Conservation (phyloP, 2,113 vertebrate species). For the Paramisgurnus dabryanus region DNA sequence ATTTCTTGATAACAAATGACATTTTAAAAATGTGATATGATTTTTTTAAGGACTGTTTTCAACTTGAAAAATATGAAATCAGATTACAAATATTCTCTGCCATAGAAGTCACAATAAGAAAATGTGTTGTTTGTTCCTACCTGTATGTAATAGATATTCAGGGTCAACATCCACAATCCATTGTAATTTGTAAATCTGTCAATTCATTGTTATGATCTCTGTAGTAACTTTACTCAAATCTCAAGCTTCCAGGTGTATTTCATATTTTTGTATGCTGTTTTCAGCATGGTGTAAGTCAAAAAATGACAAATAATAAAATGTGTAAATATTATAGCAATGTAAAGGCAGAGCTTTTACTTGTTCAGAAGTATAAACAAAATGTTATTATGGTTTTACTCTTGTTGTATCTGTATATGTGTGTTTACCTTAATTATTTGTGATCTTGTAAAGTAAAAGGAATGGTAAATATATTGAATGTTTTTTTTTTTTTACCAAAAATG, state of each 20-base stretch:
- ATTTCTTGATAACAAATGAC: too few species aligned
- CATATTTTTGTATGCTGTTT: slow-evolving; percentile 13
- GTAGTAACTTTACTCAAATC: neutral
- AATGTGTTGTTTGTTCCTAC: neutral
- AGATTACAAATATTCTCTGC: too few species aligned
- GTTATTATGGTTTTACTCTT: slow-evolving; percentile 30
- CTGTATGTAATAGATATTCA: neutral
- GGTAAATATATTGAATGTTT: slow-evolving; percentile 63
- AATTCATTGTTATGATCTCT: neutral
- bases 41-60: too few species aligned
- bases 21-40: too few species aligned
- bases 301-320: slow-evolving; percentile 23
- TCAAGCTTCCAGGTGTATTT: neutral
- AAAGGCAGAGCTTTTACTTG: slow-evolving; percentile 63
- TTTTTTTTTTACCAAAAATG: slow-evolving; percentile 47
- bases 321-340: slow-evolving; percentile 46
- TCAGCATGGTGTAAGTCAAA: slow-evolving; percentile 40
- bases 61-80: too few species aligned
- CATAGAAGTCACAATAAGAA: neutral
- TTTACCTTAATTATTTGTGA: slow-evolving; percentile 51
- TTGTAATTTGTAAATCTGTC: neutral
- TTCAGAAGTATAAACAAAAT: slow-evolving; percentile 43
- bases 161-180: neutral
- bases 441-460: slow-evolving; percentile 57
- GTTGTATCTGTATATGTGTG: slow-evolving; percentile 57